These are phyloP conservation scores for Gambusia holbrooki DNA, from an alignment of 2,113 vertebrate species.

Conservation along the genomic window DNA sequence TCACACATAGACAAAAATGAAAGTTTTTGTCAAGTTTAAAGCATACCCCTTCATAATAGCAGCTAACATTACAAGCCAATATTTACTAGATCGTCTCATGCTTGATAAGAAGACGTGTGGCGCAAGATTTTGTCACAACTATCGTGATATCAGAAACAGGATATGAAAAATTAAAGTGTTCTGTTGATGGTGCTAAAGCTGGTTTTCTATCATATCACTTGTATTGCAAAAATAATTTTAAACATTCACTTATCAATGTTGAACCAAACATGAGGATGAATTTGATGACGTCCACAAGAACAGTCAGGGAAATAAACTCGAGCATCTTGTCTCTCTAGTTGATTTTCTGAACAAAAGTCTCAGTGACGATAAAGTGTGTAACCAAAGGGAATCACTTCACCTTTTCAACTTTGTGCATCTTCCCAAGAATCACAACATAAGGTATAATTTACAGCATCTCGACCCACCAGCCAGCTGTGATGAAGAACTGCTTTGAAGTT, in stretches of 20 bases:
- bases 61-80: too few relatives aligned
- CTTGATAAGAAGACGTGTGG: too few relatives aligned
- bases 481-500: constrained; percentile 68
- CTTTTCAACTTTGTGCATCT: constrained; percentile 45
- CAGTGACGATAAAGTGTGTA: constrained; percentile 21
- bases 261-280: constrained; percentile 12
- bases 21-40: too few relatives aligned
- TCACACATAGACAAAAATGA: too few relatives aligned
- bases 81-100: too few relatives aligned
- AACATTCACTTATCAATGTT: constrained; percentile 7
- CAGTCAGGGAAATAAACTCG: constrained; percentile 4
- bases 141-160: constrained; percentile 26
- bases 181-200: constrained; percentile 13
- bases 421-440: constrained; percentile 43
- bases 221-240: constrained; percentile 20
- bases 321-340: constrained; percentile 3
- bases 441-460: constrained; percentile 61
- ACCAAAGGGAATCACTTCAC: constrained; percentile 21
- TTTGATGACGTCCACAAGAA: constrained; percentile 35
- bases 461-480: constrained; percentile 61
- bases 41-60: too few relatives aligned
- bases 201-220: constrained; percentile 13
- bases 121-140: too few relatives aligned
- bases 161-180: constrained; percentile 37
- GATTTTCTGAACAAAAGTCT: constrained; percentile 3